These are phyloP conservation scores for Otus scops DNA, from an alignment of 2,797 vertebrate species.

Conservation along the genomic window DNA sequence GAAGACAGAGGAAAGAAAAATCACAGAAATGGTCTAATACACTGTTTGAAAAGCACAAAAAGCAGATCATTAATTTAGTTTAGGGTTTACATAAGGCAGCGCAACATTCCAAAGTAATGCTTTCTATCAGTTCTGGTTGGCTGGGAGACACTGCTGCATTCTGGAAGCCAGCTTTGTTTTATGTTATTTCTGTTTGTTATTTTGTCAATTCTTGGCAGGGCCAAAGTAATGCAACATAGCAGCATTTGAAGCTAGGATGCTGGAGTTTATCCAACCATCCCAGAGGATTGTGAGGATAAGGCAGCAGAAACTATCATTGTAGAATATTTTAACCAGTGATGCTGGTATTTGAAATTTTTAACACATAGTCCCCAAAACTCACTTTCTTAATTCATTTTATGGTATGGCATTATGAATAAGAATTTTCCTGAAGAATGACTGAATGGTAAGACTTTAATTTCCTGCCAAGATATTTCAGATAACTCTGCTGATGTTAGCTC, in stretches of 20 bases:
- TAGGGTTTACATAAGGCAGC: not conserved
- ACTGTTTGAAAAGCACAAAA: not conserved
- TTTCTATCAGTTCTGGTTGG: not conserved
- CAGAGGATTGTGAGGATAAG: not conserved
- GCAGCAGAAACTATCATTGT: not conserved
- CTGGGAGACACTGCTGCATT: not conserved
- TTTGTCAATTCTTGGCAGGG: not conserved
- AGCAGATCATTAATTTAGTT: not conserved
- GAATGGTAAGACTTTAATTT: not conserved
- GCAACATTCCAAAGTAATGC: not conserved
- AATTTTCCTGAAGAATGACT: not conserved
- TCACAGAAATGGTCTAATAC: not conserved
- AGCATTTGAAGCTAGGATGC: not conserved
- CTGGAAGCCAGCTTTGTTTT: not conserved
- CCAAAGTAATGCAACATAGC: not conserved
- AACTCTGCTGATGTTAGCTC: not conserved
- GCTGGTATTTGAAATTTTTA: not conserved
- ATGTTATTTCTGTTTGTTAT: not conserved
- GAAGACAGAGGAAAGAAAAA: constrained; percentile 24
- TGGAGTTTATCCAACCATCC: not conserved
- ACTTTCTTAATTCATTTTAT: not conserved
- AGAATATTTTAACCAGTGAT: not conserved
- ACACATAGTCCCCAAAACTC: not conserved
- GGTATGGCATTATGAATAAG: not conserved
- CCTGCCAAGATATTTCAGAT: not conserved